These are phyloP conservation scores for Muscicapa striata DNA, from an alignment of 2,797 vertebrate genomes.

Conservation along the genomic window DNA sequence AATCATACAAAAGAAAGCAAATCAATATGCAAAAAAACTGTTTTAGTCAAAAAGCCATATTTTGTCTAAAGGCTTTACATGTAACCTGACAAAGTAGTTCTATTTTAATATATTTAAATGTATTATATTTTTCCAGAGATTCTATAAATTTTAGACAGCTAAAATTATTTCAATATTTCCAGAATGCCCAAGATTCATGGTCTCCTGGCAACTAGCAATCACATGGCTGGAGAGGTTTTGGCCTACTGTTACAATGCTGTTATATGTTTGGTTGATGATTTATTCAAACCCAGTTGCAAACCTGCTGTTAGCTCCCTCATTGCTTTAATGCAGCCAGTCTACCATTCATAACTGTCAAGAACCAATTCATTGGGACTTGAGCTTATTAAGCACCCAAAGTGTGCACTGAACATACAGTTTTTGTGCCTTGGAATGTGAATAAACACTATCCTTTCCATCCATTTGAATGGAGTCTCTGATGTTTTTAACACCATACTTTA, in stretches of 20 bases:
- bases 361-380: constrained; percentile 77
- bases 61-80: constrained; percentile 50
- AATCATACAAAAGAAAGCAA: constrained; percentile 58
- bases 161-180: constrained; percentile 74
- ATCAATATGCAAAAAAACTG: constrained; percentile 36
- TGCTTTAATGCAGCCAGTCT: constrained; percentile 78
- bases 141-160: constrained; percentile 72
- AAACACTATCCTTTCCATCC: constrained; percentile 21
- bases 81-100: constrained; percentile 44
- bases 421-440: constrained; percentile 34
- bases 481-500: constrained; percentile 38
- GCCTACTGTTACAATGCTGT: constrained; percentile 68
- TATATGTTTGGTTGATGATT: constrained; percentile 79
- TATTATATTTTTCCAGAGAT: constrained; percentile 51
- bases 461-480: constrained; percentile 6
- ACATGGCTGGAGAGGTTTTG: constrained; percentile 72
- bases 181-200: constrained; percentile 66
- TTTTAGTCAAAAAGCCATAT: constrained; percentile 46
- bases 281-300: constrained; percentile 81
- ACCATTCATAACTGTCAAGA: constrained; percentile 88
- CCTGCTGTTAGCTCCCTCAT: constrained; percentile 78
- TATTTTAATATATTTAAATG: constrained; percentile 68
- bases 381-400: constrained; percentile 83
- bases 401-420: constrained; percentile 52
- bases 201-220: constrained; percentile 78